A percentile compares a stretch with the other conserved stretches of the same genome.
Conservation (phyloP, 1,140 invertebrate genomes). For the Aphaenogaster rudis region DNA sequence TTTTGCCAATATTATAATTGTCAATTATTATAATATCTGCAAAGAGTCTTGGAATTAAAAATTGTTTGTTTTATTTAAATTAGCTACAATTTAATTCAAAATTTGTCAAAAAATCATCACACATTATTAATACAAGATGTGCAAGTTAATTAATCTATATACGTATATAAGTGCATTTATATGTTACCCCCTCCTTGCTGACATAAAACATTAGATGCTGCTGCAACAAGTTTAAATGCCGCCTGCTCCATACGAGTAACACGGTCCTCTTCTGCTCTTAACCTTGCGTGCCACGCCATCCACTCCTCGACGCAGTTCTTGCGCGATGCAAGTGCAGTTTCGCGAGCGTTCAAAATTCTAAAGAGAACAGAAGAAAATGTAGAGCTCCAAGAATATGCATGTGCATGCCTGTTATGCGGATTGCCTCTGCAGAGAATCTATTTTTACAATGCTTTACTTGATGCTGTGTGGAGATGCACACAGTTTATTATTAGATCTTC, state of each 20-base stretch:
- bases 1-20: background rate
- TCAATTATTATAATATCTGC: background rate
- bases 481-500: constrained; percentile 83
- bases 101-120: background rate
- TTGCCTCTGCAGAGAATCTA: constrained; percentile 78
- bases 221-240: constrained; percentile 83
- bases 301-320: constrained; percentile 85
- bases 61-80: background rate
- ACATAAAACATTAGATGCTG: constrained; percentile 82
- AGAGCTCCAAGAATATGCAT: constrained; percentile 21
- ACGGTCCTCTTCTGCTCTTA: constrained; percentile 84
- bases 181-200: constrained; percentile 80
- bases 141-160: background rate
- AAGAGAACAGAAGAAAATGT: constrained; percentile 9
- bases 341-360: constrained; percentile 85
- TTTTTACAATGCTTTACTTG: constrained; percentile 82
- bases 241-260: constrained; percentile 85
- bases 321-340: constrained; percentile 83
- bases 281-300: constrained; percentile 85
- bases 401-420: constrained; percentile 68
- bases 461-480: constrained; percentile 78
- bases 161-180: constrained; percentile 5
- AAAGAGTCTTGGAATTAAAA: background rate
- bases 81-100: background rate
- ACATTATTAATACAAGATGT: background rate